phyloP scores from a whole-genome alignment of 2,888 invertebrate genomes.

The Lepidochitona cinerea region DNA sequence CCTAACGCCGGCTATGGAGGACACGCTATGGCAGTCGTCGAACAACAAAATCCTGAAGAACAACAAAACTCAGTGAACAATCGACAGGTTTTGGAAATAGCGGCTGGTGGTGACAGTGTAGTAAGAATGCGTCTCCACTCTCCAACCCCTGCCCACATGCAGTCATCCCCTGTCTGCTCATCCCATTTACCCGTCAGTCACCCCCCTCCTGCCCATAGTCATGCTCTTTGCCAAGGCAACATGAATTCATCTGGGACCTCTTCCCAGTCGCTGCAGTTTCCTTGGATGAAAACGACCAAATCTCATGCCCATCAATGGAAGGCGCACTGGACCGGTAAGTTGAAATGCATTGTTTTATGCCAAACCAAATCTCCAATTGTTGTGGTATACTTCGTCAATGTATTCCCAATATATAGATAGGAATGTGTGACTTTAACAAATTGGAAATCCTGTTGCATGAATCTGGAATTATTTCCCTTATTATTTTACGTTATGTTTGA shows the following conservation, averaged over 20 bases:
- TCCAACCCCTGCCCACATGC: constrained; percentile 53
- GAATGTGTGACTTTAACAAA: neutral
- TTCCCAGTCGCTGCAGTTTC: constrained; percentile 55
- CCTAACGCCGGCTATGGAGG: constrained; percentile 47
- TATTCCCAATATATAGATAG: neutral
- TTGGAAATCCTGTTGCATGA: too few species aligned
- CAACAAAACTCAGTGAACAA: constrained; percentile 27
- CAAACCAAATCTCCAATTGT: neutral
- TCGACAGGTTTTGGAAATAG: neutral
- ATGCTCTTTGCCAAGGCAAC: neutral
- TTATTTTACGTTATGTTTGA: too few species aligned
- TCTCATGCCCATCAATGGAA: constrained; percentile 70
- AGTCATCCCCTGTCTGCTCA: constrained; percentile 18
- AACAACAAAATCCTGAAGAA: constrained; percentile 42
- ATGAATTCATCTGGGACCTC: neutral
- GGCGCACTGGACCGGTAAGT: constrained; percentile 66
- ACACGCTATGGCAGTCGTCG: constrained; percentile 61
- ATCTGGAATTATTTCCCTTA: too few species aligned
- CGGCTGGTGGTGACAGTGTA: neutral
- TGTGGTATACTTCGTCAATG: neutral
- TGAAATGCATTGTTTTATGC: neutral
- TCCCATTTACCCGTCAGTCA: neutral
- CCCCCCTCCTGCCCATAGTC: constrained; percentile 19
- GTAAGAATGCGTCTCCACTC: constrained; percentile 6
- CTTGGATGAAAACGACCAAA: constrained; percentile 70